These are phyloP conservation scores for Sisyra nigra DNA, from an alignment of 2,888 invertebrate genomes.

Conservation along the genomic window DNA sequence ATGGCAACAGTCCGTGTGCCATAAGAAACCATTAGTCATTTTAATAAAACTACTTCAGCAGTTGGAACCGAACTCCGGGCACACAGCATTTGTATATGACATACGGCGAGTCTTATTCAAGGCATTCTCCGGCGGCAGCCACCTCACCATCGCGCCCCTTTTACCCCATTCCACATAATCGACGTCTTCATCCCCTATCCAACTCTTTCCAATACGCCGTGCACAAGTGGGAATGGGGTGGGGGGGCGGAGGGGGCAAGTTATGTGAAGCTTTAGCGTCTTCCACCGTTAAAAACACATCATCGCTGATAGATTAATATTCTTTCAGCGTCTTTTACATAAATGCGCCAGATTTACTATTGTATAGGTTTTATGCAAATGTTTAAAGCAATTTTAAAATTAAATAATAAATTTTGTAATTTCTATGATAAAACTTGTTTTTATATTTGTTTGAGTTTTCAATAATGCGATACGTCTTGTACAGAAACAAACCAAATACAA, in stretches of 20 bases:
- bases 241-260: not conserved
- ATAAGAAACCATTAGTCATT: constrained; percentile 25
- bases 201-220: not conserved
- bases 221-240: not conserved
- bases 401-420: too few relatives aligned
- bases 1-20: constrained; percentile 19
- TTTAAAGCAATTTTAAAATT: too few relatives aligned
- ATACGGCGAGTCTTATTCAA: constrained; percentile 1
- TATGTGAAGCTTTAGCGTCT: not conserved
- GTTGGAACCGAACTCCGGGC: constrained; percentile 18
- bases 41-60: constrained; percentile 22
- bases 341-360: too few relatives aligned
- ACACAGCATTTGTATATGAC: constrained; percentile 15
- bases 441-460: too few relatives aligned
- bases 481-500: too few relatives aligned
- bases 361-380: too few relatives aligned
- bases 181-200: not conserved
- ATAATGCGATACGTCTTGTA: too few relatives aligned
- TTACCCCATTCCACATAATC: not conserved
- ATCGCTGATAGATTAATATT: too few relatives aligned
- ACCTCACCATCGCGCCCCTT: not conserved
- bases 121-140: not conserved
- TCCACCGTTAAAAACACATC: not conserved
- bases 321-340: too few relatives aligned
- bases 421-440: too few relatives aligned